Evolutionary conservation across 2,113 vertebrate species (phyloP).

Genomic region (Seriola rivoliana): DNA sequence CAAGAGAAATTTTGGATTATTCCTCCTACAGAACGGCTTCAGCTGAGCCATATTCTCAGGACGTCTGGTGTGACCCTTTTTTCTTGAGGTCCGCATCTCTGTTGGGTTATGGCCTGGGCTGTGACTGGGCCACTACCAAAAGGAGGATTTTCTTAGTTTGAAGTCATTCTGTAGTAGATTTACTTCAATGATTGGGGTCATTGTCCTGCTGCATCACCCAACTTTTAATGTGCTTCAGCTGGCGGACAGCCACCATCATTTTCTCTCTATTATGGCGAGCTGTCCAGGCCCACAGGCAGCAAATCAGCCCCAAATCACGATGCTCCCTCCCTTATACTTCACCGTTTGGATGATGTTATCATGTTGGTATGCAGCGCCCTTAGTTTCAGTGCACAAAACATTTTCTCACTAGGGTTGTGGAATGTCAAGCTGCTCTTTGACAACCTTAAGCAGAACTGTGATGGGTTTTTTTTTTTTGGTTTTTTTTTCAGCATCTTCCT

Average conservation of each 20-base stretch:
- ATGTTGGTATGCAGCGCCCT: background rate
- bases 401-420: no score
- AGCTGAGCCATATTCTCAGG: background rate
- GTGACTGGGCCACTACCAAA: background rate
- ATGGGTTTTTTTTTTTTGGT: no score
- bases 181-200: background rate
- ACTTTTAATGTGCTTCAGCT: background rate
- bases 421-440: background rate
- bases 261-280: background rate
- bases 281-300: background rate
- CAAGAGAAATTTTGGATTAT: background rate
- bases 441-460: background rate
- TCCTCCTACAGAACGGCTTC: background rate
- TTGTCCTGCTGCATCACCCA: background rate
- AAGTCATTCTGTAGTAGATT: background rate
- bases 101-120: background rate
- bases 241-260: background rate
- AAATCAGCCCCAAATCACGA: background rate
- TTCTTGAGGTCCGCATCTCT: background rate
- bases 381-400: no score
- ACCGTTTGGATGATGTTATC: background rate
- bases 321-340: background rate
- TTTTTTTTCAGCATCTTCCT: no score
- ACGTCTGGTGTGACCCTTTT: no score
- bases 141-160: background rate